Evolutionary conservation across 2,113 vertebrate species (phyloP).

Genomic region (Saccopteryx bilineata): DNA sequence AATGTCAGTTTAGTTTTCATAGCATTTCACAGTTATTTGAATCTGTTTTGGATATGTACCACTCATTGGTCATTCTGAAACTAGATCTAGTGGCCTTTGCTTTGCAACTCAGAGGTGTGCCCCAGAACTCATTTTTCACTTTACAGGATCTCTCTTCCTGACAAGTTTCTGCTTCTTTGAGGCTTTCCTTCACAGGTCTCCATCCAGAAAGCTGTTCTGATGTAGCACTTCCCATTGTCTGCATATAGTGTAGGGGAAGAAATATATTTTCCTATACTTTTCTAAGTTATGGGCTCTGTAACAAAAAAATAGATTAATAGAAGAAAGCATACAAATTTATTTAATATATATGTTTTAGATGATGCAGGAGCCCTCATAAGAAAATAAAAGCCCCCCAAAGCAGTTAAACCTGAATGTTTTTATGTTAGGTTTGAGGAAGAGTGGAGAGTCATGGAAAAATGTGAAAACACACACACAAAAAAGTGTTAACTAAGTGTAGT

Average conservation of each 20-base stretch:
- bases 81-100: neutral
- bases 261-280: neutral
- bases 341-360: constrained; percentile 7
- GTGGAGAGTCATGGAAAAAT: neutral
- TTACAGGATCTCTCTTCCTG: neutral
- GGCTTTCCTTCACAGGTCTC: neutral
- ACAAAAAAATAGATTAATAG: constrained; percentile 12
- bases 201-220: neutral
- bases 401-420: neutral
- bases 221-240: neutral
- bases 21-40: neutral
- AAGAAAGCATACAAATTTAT: neutral
- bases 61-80: neutral
- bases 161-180: neutral
- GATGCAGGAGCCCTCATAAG: neutral
- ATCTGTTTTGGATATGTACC: neutral
- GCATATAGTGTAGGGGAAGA: neutral
- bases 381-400: neutral
- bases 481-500: neutral
- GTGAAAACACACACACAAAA: neutral
- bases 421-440: neutral
- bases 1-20: neutral
- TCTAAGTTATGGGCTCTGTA: neutral
- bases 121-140: neutral
- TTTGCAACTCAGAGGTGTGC: neutral